These are phyloP conservation scores for Villa cingulata DNA, from an alignment of 2,888 invertebrate species.

Conservation along the genomic window DNA sequence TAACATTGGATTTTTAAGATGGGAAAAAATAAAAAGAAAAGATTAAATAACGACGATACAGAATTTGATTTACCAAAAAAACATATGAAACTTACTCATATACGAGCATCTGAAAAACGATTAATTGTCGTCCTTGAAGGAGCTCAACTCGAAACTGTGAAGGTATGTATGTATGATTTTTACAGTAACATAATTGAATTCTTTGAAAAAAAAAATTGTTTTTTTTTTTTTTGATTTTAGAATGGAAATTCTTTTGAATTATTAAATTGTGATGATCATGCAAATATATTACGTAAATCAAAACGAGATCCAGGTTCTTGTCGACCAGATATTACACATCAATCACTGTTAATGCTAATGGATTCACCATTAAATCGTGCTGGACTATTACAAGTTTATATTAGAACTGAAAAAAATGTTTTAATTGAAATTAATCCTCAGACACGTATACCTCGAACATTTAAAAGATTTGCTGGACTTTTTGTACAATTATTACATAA, in stretches of 20 bases:
- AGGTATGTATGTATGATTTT: slow-evolving; percentile 51
- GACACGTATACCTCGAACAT: slow-evolving; percentile 91
- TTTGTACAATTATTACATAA: slow-evolving; percentile 97
- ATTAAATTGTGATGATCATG: slow-evolving; percentile 89
- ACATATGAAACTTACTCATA: slow-evolving; percentile 62
- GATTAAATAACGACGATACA: slow-evolving; percentile 43
- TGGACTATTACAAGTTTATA: slow-evolving; percentile 87
- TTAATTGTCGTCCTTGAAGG: slow-evolving; percentile 85
- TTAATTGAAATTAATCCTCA: slow-evolving; percentile 93
- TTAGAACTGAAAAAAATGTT: slow-evolving; percentile 83
- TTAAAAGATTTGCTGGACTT: slow-evolving; percentile 89
- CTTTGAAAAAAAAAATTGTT: too few relatives aligned
- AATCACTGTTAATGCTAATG: slow-evolving; percentile 92
- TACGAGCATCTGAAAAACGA: slow-evolving; percentile 75
- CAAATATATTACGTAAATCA: slow-evolving; percentile 67
- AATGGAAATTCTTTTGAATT: slow-evolving; percentile 78
- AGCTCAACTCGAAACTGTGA: slow-evolving; percentile 91
- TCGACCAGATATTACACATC: slow-evolving; percentile 94
- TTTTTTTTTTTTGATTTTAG: slow-evolving; percentile 40
- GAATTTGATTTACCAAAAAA: slow-evolving; percentile 68
- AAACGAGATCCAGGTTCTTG: slow-evolving; percentile 77
- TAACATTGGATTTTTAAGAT: too few relatives aligned
- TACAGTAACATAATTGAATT: too few relatives aligned
- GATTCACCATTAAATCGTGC: slow-evolving; percentile 96
- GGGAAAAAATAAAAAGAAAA: slow-evolving; percentile 24